Conservation (phyloP, 2,888 invertebrate species). For the Agriopis aurantiaria region DNA sequence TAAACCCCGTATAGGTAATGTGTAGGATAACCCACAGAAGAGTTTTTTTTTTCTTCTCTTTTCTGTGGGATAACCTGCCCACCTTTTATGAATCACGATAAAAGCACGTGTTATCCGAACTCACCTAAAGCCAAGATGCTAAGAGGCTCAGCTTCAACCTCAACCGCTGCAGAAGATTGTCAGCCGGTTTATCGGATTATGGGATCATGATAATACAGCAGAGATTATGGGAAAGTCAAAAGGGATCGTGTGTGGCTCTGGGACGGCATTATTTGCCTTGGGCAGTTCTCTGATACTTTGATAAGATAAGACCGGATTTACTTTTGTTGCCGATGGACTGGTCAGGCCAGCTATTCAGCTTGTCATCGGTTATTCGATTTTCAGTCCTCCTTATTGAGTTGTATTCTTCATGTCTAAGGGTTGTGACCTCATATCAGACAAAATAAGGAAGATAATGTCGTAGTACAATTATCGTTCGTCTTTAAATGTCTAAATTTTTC, state of each 20-base stretch:
- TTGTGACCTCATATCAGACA: no score
- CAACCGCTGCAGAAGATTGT: slow-evolving; percentile 11
- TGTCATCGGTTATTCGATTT: no score
- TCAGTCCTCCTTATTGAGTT: no score
- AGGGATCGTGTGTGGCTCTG: slow-evolving; percentile 12
- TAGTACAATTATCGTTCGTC: no score
- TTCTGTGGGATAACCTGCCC: no score
- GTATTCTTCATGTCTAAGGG: no score
- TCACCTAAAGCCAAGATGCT: slow-evolving; percentile 9
- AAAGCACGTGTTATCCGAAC: background rate
- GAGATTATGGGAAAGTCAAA: slow-evolving; percentile 4
- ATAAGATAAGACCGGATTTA: background rate
- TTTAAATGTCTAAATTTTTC: no score
- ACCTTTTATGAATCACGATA: background rate
- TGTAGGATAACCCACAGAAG: no score
- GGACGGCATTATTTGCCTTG: slow-evolving; percentile 1
- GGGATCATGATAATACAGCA: slow-evolving; percentile 7
- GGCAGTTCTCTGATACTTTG: background rate
- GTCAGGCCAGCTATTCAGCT: no score
- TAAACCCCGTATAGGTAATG: no score
- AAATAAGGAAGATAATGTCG: no score
- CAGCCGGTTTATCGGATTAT: slow-evolving; percentile 12
- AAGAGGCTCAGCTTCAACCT: slow-evolving; percentile 9
- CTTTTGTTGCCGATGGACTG: background rate
- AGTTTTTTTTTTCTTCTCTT: no score